Conservation (phyloP, 2,888 invertebrate genomes). For the Cryptophagus acutangulus region DNA sequence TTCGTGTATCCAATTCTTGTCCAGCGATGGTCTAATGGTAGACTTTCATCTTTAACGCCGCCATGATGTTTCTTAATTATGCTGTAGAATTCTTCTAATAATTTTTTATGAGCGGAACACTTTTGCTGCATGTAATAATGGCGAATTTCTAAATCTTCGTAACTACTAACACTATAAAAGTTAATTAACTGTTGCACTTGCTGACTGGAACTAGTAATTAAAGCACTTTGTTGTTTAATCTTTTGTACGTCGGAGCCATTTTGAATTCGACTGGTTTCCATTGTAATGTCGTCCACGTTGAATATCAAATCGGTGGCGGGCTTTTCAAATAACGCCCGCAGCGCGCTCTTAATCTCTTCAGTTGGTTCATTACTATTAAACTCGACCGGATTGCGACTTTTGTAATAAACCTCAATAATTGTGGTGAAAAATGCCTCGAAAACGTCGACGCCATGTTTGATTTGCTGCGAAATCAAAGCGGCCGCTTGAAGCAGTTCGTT, state of each 20-base stretch:
- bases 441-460: conserved; percentile 51
- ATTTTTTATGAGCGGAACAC: no score
- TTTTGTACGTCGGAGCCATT: conserved; percentile 51
- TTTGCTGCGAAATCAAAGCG: conserved; percentile 60
- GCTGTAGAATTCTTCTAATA: no score
- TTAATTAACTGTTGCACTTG: no score
- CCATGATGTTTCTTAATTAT: no score
- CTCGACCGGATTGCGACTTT: conserved; percentile 35
- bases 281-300: conserved; percentile 41
- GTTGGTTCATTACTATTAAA: conserved; percentile 41
- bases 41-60: conserved; percentile 42
- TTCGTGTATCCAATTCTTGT: conserved; percentile 17
- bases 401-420: conserved; percentile 61
- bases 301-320: no score
- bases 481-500: conserved; percentile 63
- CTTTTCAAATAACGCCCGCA: no score
- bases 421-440: conserved; percentile 54
- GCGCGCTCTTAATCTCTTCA: conserved; percentile 3
- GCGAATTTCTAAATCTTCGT: no score
- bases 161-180: no score
- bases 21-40: conserved; percentile 42
- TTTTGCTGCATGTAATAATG: no score
- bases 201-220: no score
- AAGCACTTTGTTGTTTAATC: conserved; percentile 55
- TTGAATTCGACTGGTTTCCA: conserved; percentile 49